Percentiles rank a stretch among this genome's conserved stretches.
phyloP scores from a whole-genome alignment of 2,888 invertebrate species.

The Leucophenga maculata region DNA sequence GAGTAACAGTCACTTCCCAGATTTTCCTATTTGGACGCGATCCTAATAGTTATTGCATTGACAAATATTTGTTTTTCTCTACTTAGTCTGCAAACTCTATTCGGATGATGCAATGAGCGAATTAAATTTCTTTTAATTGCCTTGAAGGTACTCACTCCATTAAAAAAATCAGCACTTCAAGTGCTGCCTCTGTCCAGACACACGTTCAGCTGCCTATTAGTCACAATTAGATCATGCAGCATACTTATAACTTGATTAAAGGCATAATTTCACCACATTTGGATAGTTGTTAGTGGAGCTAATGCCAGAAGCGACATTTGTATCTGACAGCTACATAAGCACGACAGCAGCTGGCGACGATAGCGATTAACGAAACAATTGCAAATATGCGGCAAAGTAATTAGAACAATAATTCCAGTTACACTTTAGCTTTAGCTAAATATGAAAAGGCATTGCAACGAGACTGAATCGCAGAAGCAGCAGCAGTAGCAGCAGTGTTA shows the following conservation, averaged over 20 bases:
- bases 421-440: neutral
- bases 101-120: no score
- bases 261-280: slow-evolving; percentile 18
- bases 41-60: no score
- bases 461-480: no score
- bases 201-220: slow-evolving; percentile 4
- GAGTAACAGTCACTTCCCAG: no score
- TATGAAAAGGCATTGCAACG: neutral
- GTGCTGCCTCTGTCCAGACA: no score
- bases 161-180: no score
- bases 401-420: slow-evolving; percentile 18
- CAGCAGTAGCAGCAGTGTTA: no score
- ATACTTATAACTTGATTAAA: slow-evolving; percentile 18
- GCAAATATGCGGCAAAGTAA: slow-evolving; percentile 20
- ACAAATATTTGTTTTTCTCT: no score
- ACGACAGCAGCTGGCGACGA: neutral
- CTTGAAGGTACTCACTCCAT: no score
- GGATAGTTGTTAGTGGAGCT: neutral
- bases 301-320: neutral
- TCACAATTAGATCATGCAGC: slow-evolving; percentile 15
- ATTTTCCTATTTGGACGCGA: no score
- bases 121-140: no score
- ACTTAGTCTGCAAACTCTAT: no score
- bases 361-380: slow-evolving; percentile 14
- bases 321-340: neutral